Percentiles rank a stretch among this genome's conserved stretches.
phyloP scores from a whole-genome alignment of 2,888 invertebrate genomes.

The Watsonalla cultraria region DNA sequence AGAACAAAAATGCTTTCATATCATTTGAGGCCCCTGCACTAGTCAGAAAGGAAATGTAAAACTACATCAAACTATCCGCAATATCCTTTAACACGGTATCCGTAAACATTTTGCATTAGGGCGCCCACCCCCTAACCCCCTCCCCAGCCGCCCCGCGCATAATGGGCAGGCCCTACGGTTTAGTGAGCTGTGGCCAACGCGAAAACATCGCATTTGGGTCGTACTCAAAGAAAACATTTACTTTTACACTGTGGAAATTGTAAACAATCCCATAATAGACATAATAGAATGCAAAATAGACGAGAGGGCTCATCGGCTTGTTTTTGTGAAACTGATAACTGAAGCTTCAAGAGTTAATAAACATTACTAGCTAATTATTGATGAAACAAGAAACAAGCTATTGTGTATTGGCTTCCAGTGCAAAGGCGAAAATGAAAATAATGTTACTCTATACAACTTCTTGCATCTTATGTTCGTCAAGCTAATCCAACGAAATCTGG shows the following conservation, averaged over 20 bases:
- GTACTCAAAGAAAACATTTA: not conserved
- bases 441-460: no score
- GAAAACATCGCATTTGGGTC: not conserved
- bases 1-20: no score
- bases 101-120: not conserved
- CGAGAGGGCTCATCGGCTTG: not conserved
- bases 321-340: no score
- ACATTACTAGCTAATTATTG: no score
- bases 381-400: no score
- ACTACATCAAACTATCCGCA: not conserved
- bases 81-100: not conserved
- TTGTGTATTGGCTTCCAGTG: no score
- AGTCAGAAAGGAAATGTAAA: not conserved
- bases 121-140: not conserved
- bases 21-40: no score
- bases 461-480: no score
- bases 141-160: conserved; percentile 33
- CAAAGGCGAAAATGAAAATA: no score
- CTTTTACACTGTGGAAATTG: not conserved
- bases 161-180: conserved; percentile 21
- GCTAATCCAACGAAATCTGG: no score
- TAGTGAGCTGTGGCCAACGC: conserved; percentile 3
- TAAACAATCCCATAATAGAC: not conserved
- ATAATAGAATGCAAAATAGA: not conserved
- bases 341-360: no score